Evolutionary conservation across 2,797 vertebrate genomes (phyloP).

Genomic region (Sylvia borin): DNA sequence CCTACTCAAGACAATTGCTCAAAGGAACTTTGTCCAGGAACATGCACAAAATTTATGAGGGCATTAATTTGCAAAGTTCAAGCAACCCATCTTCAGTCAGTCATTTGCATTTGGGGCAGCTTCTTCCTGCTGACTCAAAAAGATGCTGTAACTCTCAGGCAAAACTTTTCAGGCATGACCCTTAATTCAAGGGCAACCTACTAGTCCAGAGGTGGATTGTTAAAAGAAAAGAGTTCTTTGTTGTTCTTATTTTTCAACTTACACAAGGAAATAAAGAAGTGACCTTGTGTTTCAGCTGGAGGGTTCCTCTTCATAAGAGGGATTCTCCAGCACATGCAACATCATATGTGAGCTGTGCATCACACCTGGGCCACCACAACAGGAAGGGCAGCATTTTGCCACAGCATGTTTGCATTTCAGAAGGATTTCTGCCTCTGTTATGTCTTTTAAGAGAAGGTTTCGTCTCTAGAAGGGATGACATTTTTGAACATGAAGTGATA

Average conservation of each 20-base stretch:
- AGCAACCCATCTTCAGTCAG: not conserved
- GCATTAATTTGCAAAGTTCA: not conserved
- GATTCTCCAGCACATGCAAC: no score
- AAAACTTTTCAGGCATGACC: not conserved
- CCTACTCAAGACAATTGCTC: not conserved
- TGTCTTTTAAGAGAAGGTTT: not conserved
- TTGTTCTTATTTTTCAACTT: not conserved
- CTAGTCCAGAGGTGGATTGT: not conserved
- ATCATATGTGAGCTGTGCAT: fast-evolving
- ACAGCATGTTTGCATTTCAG: not conserved
- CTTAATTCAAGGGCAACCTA: not conserved
- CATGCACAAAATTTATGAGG: not conserved
- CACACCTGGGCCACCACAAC: not conserved
- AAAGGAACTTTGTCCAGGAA: not conserved
- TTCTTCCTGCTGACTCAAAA: not conserved
- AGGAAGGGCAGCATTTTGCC: not conserved
- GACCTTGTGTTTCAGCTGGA: not conserved
- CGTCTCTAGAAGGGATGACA: no score
- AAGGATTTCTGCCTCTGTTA: not conserved
- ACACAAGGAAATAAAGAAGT: not conserved
- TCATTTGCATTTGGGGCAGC: no score
- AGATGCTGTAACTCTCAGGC: not conserved
- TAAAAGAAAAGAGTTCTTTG: not conserved
- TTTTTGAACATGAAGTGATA: not conserved
- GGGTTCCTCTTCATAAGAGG: not conserved